phyloP scores from a whole-genome alignment of 2,797 vertebrate genomes.

The Chromobotia macracanthus region DNA sequence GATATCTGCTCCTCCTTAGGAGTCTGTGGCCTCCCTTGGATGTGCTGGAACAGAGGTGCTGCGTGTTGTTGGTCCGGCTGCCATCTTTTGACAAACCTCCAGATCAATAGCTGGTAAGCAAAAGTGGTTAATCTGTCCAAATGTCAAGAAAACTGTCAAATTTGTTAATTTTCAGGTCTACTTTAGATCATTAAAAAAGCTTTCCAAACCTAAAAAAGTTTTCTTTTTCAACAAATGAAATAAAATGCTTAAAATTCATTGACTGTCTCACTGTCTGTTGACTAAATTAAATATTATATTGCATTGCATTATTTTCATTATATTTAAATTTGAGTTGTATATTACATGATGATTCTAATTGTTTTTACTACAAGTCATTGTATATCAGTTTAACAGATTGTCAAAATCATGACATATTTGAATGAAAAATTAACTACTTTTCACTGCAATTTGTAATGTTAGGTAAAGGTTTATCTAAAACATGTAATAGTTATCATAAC shows the following conservation, averaged over 20 bases:
- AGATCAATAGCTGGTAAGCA: background rate
- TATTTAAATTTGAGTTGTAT: too few relatives aligned
- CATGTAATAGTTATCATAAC: background rate
- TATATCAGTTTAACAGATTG: background rate
- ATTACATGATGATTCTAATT: too few relatives aligned
- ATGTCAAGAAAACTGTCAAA: conserved; percentile 15
- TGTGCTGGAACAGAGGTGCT: background rate
- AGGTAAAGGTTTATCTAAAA: background rate
- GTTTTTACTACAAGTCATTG: background rate
- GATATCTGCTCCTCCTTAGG: background rate
- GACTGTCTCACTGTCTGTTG: too few relatives aligned
- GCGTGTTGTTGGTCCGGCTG: background rate
- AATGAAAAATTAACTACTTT: too few relatives aligned
- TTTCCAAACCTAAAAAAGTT: background rate
- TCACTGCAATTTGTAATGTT: too few relatives aligned
- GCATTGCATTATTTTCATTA: too few relatives aligned
- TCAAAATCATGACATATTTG: too few relatives aligned
- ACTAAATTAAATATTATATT: too few relatives aligned
- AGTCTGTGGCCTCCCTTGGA: background rate
- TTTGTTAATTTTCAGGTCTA: background rate
- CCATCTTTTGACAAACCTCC: background rate
- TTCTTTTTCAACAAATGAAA: too few relatives aligned
- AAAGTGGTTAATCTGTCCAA: background rate
- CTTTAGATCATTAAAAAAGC: background rate
- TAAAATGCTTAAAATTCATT: too few relatives aligned